These are phyloP conservation scores for Aurelia coerulea DNA, from an alignment of 30 jellyfish, hydroid and myxozoan species.

Conservation along the genomic window DNA sequence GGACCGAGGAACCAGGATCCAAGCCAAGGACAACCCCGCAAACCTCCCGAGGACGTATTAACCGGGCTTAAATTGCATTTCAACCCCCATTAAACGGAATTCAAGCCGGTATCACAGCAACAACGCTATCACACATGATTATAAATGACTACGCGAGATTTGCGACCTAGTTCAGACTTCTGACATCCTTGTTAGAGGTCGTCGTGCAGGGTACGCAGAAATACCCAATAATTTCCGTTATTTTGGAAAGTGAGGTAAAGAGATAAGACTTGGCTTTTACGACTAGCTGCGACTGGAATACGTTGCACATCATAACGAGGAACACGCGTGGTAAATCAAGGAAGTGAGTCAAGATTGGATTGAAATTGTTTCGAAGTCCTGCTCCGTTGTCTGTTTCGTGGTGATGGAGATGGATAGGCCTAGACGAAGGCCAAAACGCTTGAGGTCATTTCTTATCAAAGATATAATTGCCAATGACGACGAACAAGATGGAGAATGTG, in stretches of 20 bases:
- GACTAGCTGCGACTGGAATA: too few species aligned
- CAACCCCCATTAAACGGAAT: too few species aligned
- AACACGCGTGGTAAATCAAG: neutral
- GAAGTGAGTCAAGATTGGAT: neutral
- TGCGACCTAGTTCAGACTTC: slow-evolving; percentile 18
- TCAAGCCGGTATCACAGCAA: slow-evolving; percentile 67
- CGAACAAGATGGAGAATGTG: neutral
- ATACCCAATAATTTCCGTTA: slow-evolving; percentile 29
- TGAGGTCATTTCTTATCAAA: slow-evolving; percentile 45
- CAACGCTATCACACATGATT: slow-evolving; percentile 48
- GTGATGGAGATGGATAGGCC: slow-evolving; percentile 13
- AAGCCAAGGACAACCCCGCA: too few species aligned
- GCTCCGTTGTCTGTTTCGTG: too few species aligned
- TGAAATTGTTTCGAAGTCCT: too few species aligned
- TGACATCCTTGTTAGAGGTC: slow-evolving; percentile 20
- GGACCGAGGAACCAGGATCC: too few species aligned
- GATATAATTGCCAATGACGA: slow-evolving; percentile 61
- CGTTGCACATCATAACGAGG: too few species aligned
- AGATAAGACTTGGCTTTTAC: too few species aligned
- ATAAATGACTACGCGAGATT: slow-evolving; percentile 18
- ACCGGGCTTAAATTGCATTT: too few species aligned
- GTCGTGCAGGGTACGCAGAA: neutral
- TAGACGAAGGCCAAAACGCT: slow-evolving; percentile 20
- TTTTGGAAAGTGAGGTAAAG: neutral
- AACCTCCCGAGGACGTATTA: too few species aligned